These are phyloP conservation scores for Ditylenchus dipsaci DNA, from an alignment of 1,140 invertebrate genomes.

Conservation along the genomic window DNA sequence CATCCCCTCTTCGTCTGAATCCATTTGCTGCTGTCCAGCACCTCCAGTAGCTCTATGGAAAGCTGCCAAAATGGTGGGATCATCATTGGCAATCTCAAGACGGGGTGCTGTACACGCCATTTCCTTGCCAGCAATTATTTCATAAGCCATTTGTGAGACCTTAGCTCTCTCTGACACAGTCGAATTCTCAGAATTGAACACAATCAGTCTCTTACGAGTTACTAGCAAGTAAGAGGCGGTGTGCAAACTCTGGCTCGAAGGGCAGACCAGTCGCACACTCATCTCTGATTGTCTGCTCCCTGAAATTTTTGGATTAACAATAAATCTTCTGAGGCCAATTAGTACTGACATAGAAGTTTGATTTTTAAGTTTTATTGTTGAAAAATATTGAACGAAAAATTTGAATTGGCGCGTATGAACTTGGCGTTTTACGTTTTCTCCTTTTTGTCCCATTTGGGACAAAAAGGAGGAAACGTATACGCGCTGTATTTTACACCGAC, in stretches of 20 bases:
- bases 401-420: too few species aligned
- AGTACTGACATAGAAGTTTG: too few species aligned
- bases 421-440: too few species aligned
- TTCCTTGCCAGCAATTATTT: constrained; percentile 36
- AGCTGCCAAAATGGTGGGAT: constrained; percentile 1
- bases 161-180: constrained; percentile 25
- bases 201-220: constrained; percentile 27
- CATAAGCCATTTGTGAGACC: constrained; percentile 39
- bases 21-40: not conserved
- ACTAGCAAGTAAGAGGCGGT: constrained; percentile 23
- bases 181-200: constrained; percentile 35
- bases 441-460: too few species aligned
- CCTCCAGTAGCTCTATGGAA: not conserved
- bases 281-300: not conserved
- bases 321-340: too few species aligned
- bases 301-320: not conserved
- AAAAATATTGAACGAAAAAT: too few species aligned
- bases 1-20: constrained; percentile 24
- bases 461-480: too few species aligned
- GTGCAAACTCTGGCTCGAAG: constrained; percentile 13
- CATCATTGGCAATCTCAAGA: constrained; percentile 33
- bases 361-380: too few species aligned
- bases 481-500: too few species aligned
- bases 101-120: constrained; percentile 14
- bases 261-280: constrained; percentile 25